A percentile compares a stretch with the other conserved stretches of the same genome.
These are phyloP conservation scores for Trochalopteron elliotii DNA, from an alignment of 2,113 vertebrate species.

Conservation along the genomic window DNA sequence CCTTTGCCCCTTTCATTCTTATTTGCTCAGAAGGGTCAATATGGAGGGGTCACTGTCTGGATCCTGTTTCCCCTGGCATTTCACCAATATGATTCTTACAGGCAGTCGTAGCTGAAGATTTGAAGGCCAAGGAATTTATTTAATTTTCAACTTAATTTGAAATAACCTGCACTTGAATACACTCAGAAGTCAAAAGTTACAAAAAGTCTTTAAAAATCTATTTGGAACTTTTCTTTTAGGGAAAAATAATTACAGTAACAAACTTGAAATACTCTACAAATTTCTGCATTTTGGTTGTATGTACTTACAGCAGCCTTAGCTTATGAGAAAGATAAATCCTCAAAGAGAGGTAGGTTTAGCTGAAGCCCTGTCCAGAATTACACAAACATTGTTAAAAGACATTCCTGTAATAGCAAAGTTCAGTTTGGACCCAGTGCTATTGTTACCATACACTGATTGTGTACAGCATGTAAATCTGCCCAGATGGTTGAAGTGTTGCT, in stretches of 20 bases:
- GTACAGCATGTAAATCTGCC: neutral
- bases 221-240: neutral
- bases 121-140: neutral
- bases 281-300: neutral
- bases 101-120: neutral
- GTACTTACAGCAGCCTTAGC: neutral
- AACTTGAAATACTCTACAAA: neutral
- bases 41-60: neutral
- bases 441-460: neutral
- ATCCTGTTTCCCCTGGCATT: neutral
- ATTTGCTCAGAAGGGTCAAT: neutral
- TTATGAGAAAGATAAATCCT: neutral
- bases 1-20: neutral
- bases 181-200: neutral
- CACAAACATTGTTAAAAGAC: neutral
- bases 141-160: neutral
- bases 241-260: neutral
- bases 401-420: neutral
- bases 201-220: neutral
- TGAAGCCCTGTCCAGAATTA: neutral
- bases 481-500: neutral
- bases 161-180: neutral
- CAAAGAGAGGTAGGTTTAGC: neutral
- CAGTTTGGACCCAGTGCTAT: neutral
- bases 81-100: neutral